Conservation (phyloP, 2,797 vertebrate genomes). For the Coluber constrictor region DNA sequence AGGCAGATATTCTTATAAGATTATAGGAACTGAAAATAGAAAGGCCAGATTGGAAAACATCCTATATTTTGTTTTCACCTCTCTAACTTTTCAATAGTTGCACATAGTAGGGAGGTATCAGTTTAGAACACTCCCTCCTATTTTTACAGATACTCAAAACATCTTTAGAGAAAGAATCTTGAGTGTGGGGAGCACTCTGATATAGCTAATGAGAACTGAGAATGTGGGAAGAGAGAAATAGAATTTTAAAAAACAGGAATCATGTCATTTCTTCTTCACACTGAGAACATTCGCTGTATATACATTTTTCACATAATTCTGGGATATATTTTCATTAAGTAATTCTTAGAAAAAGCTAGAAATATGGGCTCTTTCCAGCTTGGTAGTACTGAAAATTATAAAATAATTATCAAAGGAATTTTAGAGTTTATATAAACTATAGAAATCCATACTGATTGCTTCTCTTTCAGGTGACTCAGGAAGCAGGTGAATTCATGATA, state of each 20-base stretch:
- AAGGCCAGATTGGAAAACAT: not conserved
- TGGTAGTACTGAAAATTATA: not conserved
- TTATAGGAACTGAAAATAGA: not conserved
- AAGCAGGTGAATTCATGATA: conserved; percentile 94
- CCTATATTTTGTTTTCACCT: not conserved
- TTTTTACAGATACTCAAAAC: not conserved
- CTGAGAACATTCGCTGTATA: not conserved
- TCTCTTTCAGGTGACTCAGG: conserved; percentile 86
- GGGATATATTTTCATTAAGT: not conserved
- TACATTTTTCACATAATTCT: not conserved
- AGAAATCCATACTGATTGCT: not conserved
- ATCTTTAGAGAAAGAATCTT: not conserved
- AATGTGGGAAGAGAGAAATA: not conserved
- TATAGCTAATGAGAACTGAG: not conserved
- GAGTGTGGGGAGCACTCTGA: not conserved
- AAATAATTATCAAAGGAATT: not conserved
- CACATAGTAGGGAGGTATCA: not conserved
- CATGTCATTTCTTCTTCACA: not conserved
- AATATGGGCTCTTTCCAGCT: not conserved
- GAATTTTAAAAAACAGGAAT: not conserved
- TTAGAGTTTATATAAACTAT: not conserved
- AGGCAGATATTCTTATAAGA: not conserved
- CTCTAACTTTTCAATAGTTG: not conserved
- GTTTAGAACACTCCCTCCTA: not conserved
- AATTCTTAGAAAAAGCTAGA: not conserved